Conservation (phyloP, 2,888 invertebrate genomes). For the Drosophila kanekoi region DNA sequence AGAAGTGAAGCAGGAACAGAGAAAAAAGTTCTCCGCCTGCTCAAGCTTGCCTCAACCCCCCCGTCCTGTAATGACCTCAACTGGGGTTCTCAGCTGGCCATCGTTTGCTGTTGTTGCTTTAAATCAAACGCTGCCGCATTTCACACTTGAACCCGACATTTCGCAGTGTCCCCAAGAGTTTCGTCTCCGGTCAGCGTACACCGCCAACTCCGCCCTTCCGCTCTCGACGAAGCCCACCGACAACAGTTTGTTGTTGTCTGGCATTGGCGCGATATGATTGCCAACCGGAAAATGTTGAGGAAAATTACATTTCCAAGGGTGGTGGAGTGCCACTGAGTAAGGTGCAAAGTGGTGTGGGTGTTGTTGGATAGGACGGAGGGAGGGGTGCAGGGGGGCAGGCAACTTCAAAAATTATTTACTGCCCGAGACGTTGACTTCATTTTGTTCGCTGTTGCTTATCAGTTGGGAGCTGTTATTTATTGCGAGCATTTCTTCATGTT, state of each 20-base stretch:
- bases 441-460: slow-evolving; percentile 63
- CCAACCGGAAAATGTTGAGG: slow-evolving; percentile 78
- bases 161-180: slow-evolving; percentile 57
- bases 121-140: slow-evolving; percentile 74
- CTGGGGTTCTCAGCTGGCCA: slow-evolving; percentile 48
- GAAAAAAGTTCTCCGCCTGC: slow-evolving; percentile 8
- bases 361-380: too few species aligned
- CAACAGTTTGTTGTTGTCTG: slow-evolving; percentile 60
- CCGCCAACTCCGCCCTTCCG: background rate
- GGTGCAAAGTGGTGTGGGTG: slow-evolving; percentile 25
- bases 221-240: background rate
- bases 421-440: slow-evolving; percentile 75
- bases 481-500: slow-evolving; percentile 45
- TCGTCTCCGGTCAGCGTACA: slow-evolving; percentile 51
- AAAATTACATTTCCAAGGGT: slow-evolving; percentile 75
- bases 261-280: slow-evolving; percentile 79
- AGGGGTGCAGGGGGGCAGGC: slow-evolving; percentile 23
- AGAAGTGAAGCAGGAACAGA: slow-evolving; percentile 9
- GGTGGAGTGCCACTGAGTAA: slow-evolving; percentile 22
- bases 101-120: slow-evolving; percentile 64
- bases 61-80: slow-evolving; percentile 53
- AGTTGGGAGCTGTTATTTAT: slow-evolving; percentile 72
- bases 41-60: background rate
- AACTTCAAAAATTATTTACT: slow-evolving; percentile 76
- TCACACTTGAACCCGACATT: slow-evolving; percentile 68